A percentile compares a stretch with the other conserved stretches of the same genome.
These are phyloP conservation scores for Leucoptera coffeella DNA, from an alignment of 2,888 invertebrate genomes.

Conservation along the genomic window DNA sequence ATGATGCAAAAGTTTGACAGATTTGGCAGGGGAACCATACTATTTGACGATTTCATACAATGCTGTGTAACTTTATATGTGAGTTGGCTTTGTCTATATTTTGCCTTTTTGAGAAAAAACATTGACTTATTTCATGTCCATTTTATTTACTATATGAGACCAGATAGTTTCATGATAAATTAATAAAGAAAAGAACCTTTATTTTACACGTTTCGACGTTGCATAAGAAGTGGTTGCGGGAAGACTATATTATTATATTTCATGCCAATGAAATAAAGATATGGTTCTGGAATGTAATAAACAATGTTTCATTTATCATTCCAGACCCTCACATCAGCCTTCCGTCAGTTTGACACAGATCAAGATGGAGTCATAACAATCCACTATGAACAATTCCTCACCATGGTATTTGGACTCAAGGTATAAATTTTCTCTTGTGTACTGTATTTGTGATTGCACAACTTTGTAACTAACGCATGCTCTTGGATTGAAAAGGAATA, in stretches of 20 bases:
- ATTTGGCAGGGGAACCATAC: constrained; percentile 81
- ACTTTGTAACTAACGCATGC: neutral
- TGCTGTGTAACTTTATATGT: constrained; percentile 90
- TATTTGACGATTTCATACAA: constrained; percentile 98
- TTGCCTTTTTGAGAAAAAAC: too few species aligned
- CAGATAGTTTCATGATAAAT: too few species aligned
- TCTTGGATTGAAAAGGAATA: too few species aligned
- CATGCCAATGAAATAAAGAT: too few species aligned
- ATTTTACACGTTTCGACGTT: too few species aligned
- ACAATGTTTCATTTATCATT: constrained; percentile 27
- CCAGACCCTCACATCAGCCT: constrained; percentile 84
- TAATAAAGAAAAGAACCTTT: too few species aligned
- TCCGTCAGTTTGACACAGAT: constrained; percentile 84
- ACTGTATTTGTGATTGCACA: neutral
- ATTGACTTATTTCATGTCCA: too few species aligned
- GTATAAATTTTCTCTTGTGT: too few species aligned
- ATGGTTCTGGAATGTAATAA: too few species aligned
- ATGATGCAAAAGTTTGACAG: constrained; percentile 92
- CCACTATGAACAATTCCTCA: constrained; percentile 92
- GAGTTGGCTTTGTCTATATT: too few species aligned
- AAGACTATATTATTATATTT: constrained; percentile 1
- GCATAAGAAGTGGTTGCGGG: too few species aligned
- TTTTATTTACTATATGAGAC: too few species aligned
- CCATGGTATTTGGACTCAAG: constrained; percentile 81
- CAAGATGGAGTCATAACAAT: constrained; percentile 93